phyloP scores from a whole-genome alignment of 2,797 vertebrate genomes.

The Tauraco hartlaubi region DNA sequence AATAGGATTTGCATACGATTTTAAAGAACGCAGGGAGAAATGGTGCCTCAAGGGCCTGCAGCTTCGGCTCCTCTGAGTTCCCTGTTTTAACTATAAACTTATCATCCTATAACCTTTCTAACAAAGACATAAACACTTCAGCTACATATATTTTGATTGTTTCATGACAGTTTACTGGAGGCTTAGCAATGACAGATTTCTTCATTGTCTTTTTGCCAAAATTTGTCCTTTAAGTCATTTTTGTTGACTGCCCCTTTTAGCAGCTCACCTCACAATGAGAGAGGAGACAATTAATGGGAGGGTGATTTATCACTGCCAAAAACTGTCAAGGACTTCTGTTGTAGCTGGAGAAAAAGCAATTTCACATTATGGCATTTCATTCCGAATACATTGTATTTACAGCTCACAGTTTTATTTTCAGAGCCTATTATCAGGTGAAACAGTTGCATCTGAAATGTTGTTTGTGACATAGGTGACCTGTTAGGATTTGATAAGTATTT shows the following conservation, averaged over 20 bases:
- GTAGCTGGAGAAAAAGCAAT: slow-evolving; percentile 95
- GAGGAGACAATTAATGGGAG: slow-evolving; percentile 99
- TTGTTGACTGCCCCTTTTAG: slow-evolving; percentile 97
- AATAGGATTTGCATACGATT: slow-evolving; percentile 24
- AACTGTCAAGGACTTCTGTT: slow-evolving; percentile 99
- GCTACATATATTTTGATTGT: slow-evolving; percentile 86
- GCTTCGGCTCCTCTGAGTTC: slow-evolving; percentile 53
- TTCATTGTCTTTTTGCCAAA: slow-evolving; percentile 89
- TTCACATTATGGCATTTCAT: slow-evolving; percentile 99
- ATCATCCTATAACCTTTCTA: slow-evolving; percentile 83
- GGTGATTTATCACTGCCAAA: slow-evolving; percentile 99
- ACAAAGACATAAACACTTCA: slow-evolving; percentile 84
- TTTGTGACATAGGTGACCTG: slow-evolving; percentile 99
- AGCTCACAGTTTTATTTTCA: slow-evolving; percentile 99
- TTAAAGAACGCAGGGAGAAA: slow-evolving; percentile 22
- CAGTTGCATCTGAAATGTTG: slow-evolving; percentile 99
- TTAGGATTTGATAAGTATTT: slow-evolving; percentile 99
- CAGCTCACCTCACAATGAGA: slow-evolving; percentile 98
- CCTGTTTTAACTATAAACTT: slow-evolving; percentile 76
- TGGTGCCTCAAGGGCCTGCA: slow-evolving; percentile 46
- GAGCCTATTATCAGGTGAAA: slow-evolving; percentile 99
- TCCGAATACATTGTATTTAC: slow-evolving; percentile 99
- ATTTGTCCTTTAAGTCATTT: slow-evolving; percentile 99
- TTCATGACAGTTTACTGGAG: slow-evolving; percentile 82
- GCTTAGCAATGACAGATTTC: slow-evolving; percentile 96